A percentile compares a stretch with the other conserved stretches of the same genome.
phyloP scores from a whole-genome alignment of 2,797 vertebrate genomes.

The Limnodromus scolopaceus region DNA sequence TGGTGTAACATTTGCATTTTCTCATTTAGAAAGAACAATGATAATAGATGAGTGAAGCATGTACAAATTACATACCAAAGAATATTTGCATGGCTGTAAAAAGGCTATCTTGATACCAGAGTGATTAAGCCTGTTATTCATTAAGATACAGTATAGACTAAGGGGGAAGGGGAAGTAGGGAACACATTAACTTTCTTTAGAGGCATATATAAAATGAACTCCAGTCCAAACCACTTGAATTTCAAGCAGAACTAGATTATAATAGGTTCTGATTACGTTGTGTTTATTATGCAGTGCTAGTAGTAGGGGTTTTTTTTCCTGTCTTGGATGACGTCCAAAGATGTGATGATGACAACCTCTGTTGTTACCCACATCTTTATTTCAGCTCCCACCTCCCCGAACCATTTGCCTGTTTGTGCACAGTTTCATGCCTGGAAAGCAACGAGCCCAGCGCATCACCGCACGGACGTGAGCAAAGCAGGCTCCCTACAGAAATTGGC shows the following conservation, averaged over 20 bases:
- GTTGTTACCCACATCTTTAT: not conserved
- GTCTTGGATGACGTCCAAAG: not conserved
- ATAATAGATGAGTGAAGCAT: conserved; percentile 78
- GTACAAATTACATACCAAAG: conserved; percentile 72
- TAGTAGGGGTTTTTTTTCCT: not conserved
- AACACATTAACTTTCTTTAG: conserved; percentile 20
- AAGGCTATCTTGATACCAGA: conserved; percentile 54
- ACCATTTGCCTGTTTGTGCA: not conserved
- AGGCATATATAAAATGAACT: not conserved
- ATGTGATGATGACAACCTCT: not conserved
- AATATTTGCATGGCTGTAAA: conserved; percentile 59
- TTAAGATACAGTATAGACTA: conserved; percentile 21
- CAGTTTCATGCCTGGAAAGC: not conserved
- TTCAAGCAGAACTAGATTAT: not conserved
- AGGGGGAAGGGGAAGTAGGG: not conserved
- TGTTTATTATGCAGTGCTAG: not conserved
- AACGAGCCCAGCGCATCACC: rapidly evolving
- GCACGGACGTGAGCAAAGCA: not conserved
- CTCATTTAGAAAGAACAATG: conserved; percentile 84
- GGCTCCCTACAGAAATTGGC: not conserved
- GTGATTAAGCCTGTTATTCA: conserved; percentile 66
- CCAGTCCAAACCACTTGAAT: not conserved
- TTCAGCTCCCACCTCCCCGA: not conserved
- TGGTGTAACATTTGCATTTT: conserved; percentile 84
- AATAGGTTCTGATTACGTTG: conserved; percentile 2